Percentiles rank a stretch among this genome's conserved stretches.
Conservation (phyloP, 2,888 invertebrate species). For the Agrilus cyanescens region DNA sequence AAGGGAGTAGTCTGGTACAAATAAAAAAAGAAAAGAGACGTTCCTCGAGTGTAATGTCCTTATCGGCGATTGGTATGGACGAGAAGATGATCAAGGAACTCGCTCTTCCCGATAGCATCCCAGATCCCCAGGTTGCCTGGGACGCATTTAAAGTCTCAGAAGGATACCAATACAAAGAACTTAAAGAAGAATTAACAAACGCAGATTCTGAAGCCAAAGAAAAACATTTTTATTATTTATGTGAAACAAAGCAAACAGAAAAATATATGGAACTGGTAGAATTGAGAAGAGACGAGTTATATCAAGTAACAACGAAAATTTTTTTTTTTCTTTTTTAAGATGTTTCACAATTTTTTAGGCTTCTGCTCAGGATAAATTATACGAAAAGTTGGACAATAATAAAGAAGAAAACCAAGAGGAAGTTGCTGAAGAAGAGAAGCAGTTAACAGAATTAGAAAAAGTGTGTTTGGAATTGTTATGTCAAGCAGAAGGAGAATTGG, state of each 20-base stretch:
- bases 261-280: conserved; percentile 12
- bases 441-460: conserved; percentile 10
- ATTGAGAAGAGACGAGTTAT: conserved; percentile 16
- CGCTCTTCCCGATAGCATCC: conserved; percentile 13
- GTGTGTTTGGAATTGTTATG: conserved; percentile 14
- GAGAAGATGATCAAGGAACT: conserved; percentile 8
- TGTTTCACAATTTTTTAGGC: conserved; percentile 1
- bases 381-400: too few relatives aligned
- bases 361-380: too few relatives aligned
- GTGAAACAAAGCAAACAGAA: conserved; percentile 16
- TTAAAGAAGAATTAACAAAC: conserved; percentile 12
- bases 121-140: conserved; percentile 20
- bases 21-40: conserved; percentile 7
- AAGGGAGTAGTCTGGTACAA: conserved; percentile 5
- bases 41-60: background rate
- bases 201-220: conserved; percentile 14
- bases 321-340: too few relatives aligned
- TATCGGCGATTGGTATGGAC: background rate
- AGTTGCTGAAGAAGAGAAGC: too few relatives aligned
- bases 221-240: conserved; percentile 15
- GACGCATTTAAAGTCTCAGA: conserved; percentile 13
- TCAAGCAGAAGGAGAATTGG: conserved; percentile 14
- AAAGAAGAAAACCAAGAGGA: too few relatives aligned
- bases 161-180: conserved; percentile 12
- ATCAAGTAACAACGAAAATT: too few relatives aligned